phyloP scores from a whole-genome alignment of 2,888 invertebrate genomes.

The Melanostoma mellinum region DNA sequence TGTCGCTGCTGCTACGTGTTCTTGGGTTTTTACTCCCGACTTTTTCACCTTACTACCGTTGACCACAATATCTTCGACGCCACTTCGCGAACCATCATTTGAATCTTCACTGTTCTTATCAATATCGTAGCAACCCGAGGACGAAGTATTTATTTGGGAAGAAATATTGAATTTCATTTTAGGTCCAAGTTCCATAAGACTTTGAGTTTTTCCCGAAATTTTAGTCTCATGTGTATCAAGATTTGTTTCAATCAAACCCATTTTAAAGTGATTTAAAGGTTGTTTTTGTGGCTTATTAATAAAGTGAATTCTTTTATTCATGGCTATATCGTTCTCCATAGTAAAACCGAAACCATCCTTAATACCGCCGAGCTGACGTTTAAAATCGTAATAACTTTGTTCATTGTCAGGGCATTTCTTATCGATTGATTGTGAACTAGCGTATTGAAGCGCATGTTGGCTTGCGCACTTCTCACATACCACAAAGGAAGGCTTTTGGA shows the following conservation, averaged over 20 bases:
- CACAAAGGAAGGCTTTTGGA: conserved; percentile 82
- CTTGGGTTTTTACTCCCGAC: conserved; percentile 76
- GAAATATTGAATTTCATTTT: conserved; percentile 73
- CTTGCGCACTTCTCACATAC: conserved; percentile 82
- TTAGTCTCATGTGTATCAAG: conserved; percentile 90
- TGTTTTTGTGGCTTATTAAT: conserved; percentile 71
- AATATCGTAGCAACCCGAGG: background rate
- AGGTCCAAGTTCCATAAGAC: conserved; percentile 85
- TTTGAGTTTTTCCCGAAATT: conserved; percentile 85
- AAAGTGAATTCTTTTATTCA: conserved; percentile 49
- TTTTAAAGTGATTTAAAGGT: conserved; percentile 77
- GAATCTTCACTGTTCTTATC: conserved; percentile 31
- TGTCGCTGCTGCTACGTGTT: conserved; percentile 80
- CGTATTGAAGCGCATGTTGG: conserved; percentile 73
- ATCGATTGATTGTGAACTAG: conserved; percentile 72
- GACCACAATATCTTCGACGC: conserved; percentile 66
- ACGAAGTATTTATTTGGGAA: conserved; percentile 50
- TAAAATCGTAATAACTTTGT: conserved; percentile 76
- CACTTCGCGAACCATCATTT: conserved; percentile 50
- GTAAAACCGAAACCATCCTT: conserved; percentile 77
- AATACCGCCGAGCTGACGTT: conserved; percentile 79
- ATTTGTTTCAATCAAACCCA: conserved; percentile 95
- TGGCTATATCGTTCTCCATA: conserved; percentile 55
- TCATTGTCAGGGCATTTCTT: conserved; percentile 77
- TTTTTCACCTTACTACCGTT: conserved; percentile 75